Percentiles rank a stretch among this genome's conserved stretches.
These are phyloP conservation scores for Tetheella fluctuosa DNA, from an alignment of 2,888 invertebrate species.

Conservation along the genomic window DNA sequence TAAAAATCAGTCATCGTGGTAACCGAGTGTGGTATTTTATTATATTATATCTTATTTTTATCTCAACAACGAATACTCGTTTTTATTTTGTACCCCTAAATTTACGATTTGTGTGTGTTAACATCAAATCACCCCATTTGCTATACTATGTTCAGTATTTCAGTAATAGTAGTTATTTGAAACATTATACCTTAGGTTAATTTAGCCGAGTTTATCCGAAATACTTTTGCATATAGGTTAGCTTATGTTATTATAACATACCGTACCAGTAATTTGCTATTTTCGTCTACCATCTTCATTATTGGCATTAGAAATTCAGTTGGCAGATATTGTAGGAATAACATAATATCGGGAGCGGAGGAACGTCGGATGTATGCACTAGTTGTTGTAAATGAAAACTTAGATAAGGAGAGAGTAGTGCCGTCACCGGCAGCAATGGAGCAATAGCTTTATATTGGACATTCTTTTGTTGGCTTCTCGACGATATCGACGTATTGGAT, in stretches of 20 bases:
- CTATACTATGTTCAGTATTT: not conserved
- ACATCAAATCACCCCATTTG: not conserved
- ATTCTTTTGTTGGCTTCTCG: not conserved
- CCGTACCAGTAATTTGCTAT: not conserved
- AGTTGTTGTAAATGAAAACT: not conserved
- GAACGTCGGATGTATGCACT: slow-evolving; percentile 8
- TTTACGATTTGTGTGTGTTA: slow-evolving; percentile 1
- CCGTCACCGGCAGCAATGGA: not conserved
- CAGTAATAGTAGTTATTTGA: not conserved
- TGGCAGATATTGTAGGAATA: not conserved
- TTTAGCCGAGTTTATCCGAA: not conserved
- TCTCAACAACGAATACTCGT: not conserved
- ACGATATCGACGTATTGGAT: slow-evolving; percentile 1
- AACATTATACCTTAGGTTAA: not conserved
- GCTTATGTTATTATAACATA: not conserved
- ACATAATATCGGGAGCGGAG: slow-evolving; percentile 1
- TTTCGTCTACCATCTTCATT: not conserved
- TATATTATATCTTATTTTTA: not conserved
- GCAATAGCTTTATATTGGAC: not conserved
- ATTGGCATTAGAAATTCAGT: not conserved
- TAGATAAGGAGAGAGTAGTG: not conserved
- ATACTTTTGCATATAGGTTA: not conserved
- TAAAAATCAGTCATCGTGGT: too few species aligned
- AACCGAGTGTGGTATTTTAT: too few species aligned
- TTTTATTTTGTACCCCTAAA: not conserved